These are phyloP conservation scores for Oostethus manadensis DNA, from an alignment of 2,113 vertebrate genomes.

Conservation along the genomic window DNA sequence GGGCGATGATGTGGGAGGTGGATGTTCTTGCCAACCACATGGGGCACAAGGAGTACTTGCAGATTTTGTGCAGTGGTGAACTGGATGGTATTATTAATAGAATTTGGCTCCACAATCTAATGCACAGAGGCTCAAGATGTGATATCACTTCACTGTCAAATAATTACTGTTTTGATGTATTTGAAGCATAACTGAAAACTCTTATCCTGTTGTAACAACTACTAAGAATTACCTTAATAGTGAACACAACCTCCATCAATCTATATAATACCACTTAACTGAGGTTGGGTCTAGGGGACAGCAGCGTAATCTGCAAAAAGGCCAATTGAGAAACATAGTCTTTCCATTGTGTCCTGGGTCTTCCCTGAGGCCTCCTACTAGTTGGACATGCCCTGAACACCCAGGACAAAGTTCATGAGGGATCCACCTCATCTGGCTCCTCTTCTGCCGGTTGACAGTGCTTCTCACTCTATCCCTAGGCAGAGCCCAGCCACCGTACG, in stretches of 20 bases:
- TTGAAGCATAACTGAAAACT: neutral
- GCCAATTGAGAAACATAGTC: no score
- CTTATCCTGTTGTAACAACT: neutral
- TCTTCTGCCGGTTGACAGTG: no score
- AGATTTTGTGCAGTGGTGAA: conserved; percentile 47
- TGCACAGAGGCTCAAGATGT: conserved; percentile 30
- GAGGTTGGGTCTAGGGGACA: no score
- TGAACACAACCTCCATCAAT: neutral
- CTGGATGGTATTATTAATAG: conserved; percentile 61
- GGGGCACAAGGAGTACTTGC: conserved; percentile 57
- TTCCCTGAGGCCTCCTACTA: no score
- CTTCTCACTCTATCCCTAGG: no score
- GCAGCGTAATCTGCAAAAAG: no score
- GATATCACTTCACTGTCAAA: conserved; percentile 10
- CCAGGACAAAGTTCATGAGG: no score
- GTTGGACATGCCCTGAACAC: no score
- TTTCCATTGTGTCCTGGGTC: no score
- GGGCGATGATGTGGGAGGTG: conserved; percentile 59
- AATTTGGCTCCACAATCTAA: conserved; percentile 41
- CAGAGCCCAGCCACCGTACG: no score
- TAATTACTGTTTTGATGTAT: conserved; percentile 6
- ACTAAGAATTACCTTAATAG: neutral
- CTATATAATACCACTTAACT: no score
- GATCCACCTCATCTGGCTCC: no score
- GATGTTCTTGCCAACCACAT: conserved; percentile 63